A percentile compares a stretch with the other conserved stretches of the same genome.
Evolutionary conservation across 1,140 invertebrate genomes (phyloP).

Genomic region (Eupeodes corollae): DNA sequence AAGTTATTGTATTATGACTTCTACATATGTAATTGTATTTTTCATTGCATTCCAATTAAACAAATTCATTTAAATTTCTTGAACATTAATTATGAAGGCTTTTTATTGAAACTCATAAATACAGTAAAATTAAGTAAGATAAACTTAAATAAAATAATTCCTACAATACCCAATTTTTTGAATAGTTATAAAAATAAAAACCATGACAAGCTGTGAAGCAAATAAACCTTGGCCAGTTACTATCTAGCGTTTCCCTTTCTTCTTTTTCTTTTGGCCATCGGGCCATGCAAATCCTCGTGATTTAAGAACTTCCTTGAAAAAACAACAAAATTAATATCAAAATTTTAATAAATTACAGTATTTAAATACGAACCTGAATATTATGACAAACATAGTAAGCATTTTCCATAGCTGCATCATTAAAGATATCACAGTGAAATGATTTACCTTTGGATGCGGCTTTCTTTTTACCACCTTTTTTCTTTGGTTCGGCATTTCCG

Average conservation of each 20-base stretch:
- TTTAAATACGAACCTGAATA: slow-evolving; percentile 51
- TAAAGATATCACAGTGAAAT: slow-evolving; percentile 68
- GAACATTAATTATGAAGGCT: no score
- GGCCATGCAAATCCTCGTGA: slow-evolving; percentile 73
- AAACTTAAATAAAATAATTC: no score
- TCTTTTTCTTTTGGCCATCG: slow-evolving; percentile 69
- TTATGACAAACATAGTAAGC: slow-evolving; percentile 82
- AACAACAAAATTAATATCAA: not conserved
- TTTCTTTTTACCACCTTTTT: slow-evolving; percentile 36
- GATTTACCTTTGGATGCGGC: slow-evolving; percentile 50
- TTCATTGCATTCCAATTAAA: no score
- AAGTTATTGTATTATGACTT: no score
- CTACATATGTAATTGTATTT: no score
- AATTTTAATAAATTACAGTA: not conserved
- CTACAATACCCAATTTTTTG: no score
- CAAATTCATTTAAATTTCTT: no score
- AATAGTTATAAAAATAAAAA: no score
- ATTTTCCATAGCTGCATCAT: slow-evolving; percentile 77
- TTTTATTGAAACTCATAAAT: no score
- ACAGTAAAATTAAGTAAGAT: no score
- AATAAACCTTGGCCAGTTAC: no score
- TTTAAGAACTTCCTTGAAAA: slow-evolving; percentile 38
- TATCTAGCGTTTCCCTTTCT: slow-evolving; percentile 43
- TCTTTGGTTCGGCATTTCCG: slow-evolving; percentile 36
- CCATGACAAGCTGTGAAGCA: no score